Percentiles rank a stretch among this genome's conserved stretches.
These are phyloP conservation scores for Periophthalmus modestus DNA, from an alignment of 2,113 vertebrate species.

Conservation along the genomic window DNA sequence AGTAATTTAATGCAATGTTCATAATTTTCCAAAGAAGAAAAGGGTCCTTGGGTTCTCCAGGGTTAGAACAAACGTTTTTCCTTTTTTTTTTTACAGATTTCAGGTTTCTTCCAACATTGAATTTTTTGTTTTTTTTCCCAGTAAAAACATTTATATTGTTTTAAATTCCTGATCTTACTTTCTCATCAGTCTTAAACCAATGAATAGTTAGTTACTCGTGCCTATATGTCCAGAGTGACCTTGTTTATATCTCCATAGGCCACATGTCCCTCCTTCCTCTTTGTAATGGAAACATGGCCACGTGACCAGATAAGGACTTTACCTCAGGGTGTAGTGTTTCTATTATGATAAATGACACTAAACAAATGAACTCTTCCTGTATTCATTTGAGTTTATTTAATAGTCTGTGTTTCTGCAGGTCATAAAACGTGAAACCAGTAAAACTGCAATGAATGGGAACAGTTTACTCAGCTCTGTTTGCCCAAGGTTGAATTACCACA, in stretches of 20 bases:
- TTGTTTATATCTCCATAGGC: conserved; percentile 34
- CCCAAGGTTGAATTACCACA: conserved; percentile 3
- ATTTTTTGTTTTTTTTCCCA: no score
- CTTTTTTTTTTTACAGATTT: no score
- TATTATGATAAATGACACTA: background rate
- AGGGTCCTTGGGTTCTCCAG: no score
- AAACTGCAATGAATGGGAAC: conserved; percentile 17
- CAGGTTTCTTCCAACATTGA: no score
- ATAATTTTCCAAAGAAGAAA: no score
- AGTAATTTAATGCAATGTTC: no score
- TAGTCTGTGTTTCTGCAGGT: background rate
- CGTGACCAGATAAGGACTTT: background rate
- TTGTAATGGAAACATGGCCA: conserved; percentile 11
- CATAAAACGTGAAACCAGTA: conserved; percentile 7
- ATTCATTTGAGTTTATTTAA: background rate
- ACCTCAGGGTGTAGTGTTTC: background rate
- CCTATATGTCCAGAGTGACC: conserved; percentile 12
- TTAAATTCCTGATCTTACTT: no score
- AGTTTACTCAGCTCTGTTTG: conserved; percentile 16
- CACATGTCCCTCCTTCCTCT: conserved; percentile 1
- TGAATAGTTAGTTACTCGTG: background rate
- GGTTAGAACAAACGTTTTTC: no score
- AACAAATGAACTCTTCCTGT: conserved; percentile 7
- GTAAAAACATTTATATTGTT: no score
- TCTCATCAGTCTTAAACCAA: no score